Conservation (phyloP, 1,140 invertebrate genomes). For the Drosophila jambulina region DNA sequence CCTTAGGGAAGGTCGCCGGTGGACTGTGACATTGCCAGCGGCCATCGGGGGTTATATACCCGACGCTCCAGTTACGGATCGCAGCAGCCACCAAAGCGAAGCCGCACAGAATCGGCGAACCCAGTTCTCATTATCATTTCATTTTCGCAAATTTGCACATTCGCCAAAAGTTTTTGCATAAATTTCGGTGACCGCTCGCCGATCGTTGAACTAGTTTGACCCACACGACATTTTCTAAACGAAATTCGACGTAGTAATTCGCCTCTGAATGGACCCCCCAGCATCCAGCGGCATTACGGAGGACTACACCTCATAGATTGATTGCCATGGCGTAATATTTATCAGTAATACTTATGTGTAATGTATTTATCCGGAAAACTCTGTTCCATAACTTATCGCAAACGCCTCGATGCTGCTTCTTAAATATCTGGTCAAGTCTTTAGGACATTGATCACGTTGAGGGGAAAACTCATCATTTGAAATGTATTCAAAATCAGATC, state of each 20-base stretch:
- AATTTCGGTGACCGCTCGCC: conserved; percentile 52
- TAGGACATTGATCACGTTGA: too few species aligned
- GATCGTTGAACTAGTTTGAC: conserved; percentile 61
- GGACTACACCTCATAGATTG: not conserved
- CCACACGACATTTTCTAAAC: conserved; percentile 21
- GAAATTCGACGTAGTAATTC: conserved; percentile 13
- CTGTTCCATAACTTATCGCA: too few species aligned
- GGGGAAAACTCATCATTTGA: too few species aligned
- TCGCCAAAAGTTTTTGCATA: conserved; percentile 58
- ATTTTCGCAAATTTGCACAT: conserved; percentile 67
- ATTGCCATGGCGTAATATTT: not conserved
- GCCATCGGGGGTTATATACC: conserved; percentile 65
- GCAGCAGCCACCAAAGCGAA: conserved; percentile 4
- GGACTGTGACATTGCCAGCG: conserved; percentile 67
- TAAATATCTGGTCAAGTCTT: not conserved
- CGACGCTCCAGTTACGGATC: conserved; percentile 50
- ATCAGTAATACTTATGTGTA: too few species aligned
- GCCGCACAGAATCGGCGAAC: not conserved
- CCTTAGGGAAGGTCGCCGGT: conserved; percentile 60
- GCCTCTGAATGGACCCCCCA: conserved; percentile 13
- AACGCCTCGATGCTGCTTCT: not conserved
- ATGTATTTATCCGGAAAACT: not conserved
- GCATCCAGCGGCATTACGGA: not conserved
- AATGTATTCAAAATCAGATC: too few species aligned
- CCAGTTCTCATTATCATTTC: conserved; percentile 74